phyloP scores from a whole-genome alignment of 2,888 invertebrate genomes.

The Drosophila diplacantha region DNA sequence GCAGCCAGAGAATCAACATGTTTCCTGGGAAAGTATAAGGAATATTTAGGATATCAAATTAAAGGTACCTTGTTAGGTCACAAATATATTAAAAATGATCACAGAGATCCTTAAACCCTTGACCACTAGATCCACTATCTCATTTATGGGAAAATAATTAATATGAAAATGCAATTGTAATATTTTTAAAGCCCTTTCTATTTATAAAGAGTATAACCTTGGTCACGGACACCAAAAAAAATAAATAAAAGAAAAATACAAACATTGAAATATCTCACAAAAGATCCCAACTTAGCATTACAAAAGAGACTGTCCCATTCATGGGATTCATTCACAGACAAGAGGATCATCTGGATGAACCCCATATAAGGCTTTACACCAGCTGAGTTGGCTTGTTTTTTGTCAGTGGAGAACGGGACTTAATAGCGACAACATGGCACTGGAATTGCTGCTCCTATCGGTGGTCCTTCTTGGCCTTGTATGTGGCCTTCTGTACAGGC shows the following conservation, averaged over 20 bases:
- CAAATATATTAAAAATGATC: not conserved
- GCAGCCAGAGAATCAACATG: conserved; percentile 44
- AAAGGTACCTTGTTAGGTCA: too few species aligned
- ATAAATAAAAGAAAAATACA: not conserved
- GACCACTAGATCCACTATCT: not conserved
- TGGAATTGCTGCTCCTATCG: conserved; percentile 36
- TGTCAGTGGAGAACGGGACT: conserved; percentile 8
- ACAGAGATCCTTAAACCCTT: not conserved
- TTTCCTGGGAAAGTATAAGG: not conserved
- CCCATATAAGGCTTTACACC: conserved; percentile 10
- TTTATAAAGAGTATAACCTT: conserved; percentile 9
- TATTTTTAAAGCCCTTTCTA: not conserved
- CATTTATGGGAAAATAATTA: not conserved
- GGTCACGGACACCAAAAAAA: not conserved
- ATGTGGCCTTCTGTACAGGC: conserved; percentile 47
- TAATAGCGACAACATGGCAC: conserved; percentile 36
- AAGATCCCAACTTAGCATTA: conserved; percentile 17
- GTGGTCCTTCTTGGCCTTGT: conserved; percentile 29
- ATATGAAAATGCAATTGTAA: not conserved
- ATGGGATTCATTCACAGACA: conserved; percentile 40
- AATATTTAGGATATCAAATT: not conserved
- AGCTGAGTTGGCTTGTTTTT: not conserved
- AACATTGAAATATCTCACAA: conserved; percentile 14
- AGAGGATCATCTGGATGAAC: conserved; percentile 36
- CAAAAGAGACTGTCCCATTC: conserved; percentile 12